phyloP scores from a whole-genome alignment of 2,797 vertebrate species.

The Eospalax fontanierii region DNA sequence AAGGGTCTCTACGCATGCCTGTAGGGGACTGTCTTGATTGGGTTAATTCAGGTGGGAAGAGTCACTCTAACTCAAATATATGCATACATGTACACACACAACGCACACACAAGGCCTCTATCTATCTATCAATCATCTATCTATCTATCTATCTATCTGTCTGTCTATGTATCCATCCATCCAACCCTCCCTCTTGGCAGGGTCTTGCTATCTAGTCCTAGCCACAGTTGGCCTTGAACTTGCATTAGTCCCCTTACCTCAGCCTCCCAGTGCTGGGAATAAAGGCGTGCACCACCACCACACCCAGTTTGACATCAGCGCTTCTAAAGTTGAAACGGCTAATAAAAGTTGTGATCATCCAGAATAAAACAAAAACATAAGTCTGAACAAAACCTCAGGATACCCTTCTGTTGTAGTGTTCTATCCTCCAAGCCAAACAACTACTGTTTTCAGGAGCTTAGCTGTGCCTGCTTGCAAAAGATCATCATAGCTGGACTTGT shows the following conservation, averaged over 20 bases:
- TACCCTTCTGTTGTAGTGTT: not conserved
- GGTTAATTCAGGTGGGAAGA: not conserved
- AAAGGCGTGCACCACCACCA: not conserved
- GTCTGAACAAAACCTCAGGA: slow-evolving; percentile 14
- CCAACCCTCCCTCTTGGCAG: not conserved
- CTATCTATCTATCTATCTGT: too few relatives aligned
- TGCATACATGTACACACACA: not conserved
- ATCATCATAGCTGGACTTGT: not conserved
- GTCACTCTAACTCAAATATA: not conserved
- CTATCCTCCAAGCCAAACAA: not conserved
- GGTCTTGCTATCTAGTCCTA: not conserved
- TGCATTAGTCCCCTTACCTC: not conserved
- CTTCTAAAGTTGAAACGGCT: slow-evolving; percentile 29
- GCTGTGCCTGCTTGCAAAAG: not conserved
- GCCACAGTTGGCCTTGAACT: not conserved
- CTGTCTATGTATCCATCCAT: too few relatives aligned
- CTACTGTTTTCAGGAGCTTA: not conserved
- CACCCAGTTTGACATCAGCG: not conserved
- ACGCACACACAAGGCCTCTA: not conserved
- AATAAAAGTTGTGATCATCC: slow-evolving; percentile 47
- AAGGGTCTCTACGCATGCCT: not conserved
- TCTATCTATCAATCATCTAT: too few relatives aligned
- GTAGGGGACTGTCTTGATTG: too few relatives aligned
- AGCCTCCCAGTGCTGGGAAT: not conserved
- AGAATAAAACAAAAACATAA: slow-evolving; percentile 24